Percentiles rank a stretch among this genome's conserved stretches.
These are phyloP conservation scores for Drosophila gaucha DNA, from an alignment of 2,888 invertebrate genomes.

Conservation along the genomic window DNA sequence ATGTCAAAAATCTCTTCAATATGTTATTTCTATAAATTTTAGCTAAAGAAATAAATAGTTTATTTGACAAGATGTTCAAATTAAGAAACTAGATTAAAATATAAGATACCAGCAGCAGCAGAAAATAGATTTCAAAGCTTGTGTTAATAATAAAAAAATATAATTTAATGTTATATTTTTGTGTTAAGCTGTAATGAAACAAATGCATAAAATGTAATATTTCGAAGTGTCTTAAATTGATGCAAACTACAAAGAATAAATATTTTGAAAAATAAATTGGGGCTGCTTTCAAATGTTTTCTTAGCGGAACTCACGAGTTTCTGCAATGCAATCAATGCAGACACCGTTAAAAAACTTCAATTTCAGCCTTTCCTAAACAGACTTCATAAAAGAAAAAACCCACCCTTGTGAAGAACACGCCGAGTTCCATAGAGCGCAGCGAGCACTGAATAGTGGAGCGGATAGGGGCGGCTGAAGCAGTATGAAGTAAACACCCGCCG, in stretches of 20 bases:
- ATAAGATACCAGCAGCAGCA: constrained; percentile 9
- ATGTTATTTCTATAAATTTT: too few relatives aligned
- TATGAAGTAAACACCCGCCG: constrained; percentile 43
- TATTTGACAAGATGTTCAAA: background rate
- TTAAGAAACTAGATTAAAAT: constrained; percentile 8
- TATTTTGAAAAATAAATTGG: constrained; percentile 34
- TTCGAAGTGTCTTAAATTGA: constrained; percentile 33
- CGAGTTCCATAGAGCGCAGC: constrained; percentile 44
- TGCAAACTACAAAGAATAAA: constrained; percentile 11
- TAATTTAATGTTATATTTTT: constrained; percentile 2
- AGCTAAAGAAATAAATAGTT: background rate
- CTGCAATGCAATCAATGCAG: constrained; percentile 36
- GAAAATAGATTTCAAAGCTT: constrained; percentile 8
- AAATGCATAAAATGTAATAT: constrained; percentile 28
- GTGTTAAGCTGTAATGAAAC: constrained; percentile 18
- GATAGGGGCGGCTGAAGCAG: constrained; percentile 22
- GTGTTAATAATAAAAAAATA: background rate
- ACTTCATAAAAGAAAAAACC: constrained; percentile 13
- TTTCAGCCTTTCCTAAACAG: constrained; percentile 15
- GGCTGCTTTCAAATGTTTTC: too few relatives aligned
- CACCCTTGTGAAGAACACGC: constrained; percentile 35
- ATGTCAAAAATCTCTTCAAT: background rate
- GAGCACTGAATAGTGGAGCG: constrained; percentile 31
- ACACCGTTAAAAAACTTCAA: constrained; percentile 17
- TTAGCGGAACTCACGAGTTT: too few relatives aligned